Percentiles rank a stretch among this genome's conserved stretches.
Evolutionary conservation across 2,888 invertebrate species (phyloP).

Genomic region (Cylindroiulus punctatus): DNA sequence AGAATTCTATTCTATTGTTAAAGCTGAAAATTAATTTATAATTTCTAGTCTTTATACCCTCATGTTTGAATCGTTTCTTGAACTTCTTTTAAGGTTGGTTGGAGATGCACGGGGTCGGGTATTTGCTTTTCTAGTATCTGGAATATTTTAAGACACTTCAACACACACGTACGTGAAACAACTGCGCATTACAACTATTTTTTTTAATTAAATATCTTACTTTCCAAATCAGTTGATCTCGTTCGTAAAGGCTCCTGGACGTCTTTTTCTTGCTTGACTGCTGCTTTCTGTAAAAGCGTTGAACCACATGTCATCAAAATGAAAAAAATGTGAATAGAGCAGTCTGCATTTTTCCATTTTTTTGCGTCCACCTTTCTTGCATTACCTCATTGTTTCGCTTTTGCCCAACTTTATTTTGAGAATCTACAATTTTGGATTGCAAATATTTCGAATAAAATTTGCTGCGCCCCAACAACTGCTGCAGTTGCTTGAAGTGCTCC

Average conservation of each 20-base stretch:
- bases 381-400: not conserved
- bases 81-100: not conserved
- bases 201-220: not conserved
- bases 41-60: no score
- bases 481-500: slow-evolving; percentile 22
- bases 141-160: not conserved
- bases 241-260: not conserved
- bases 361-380: no score
- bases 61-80: not conserved
- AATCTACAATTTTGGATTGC: not conserved
- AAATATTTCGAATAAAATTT: slow-evolving; percentile 51
- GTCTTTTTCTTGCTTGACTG: not conserved
- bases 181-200: not conserved
- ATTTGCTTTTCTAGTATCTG: not conserved
- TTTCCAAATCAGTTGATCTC: not conserved
- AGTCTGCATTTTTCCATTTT: no score
- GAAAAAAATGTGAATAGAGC: no score
- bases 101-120: not conserved
- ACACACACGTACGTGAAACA: no score
- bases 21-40: no score
- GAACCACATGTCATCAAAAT: not conserved
- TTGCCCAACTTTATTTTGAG: not conserved
- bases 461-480: slow-evolving; percentile 28
- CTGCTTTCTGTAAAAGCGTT: not conserved
- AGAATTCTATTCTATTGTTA: no score